Evolutionary conservation across 2,888 invertebrate genomes (phyloP).

Genomic region (Blastobasis adustella): DNA sequence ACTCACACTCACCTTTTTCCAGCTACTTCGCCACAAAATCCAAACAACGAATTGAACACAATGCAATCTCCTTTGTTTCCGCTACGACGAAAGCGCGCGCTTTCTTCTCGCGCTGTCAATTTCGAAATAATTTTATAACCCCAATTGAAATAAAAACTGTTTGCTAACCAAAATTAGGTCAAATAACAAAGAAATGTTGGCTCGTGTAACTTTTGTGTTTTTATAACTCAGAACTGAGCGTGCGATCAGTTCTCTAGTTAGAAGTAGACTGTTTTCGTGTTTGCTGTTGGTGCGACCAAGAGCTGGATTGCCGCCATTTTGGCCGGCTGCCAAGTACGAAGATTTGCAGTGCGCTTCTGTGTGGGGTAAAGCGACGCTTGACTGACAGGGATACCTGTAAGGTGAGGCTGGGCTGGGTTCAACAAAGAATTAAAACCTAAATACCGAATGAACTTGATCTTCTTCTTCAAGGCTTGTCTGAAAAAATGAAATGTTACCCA

Average conservation of each 20-base stretch:
- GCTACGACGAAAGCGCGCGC: constrained; percentile 7
- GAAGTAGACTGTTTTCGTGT: constrained; percentile 42
- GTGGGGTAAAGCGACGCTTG: neutral
- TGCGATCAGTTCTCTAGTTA: constrained; percentile 38
- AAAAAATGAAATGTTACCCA: no score
- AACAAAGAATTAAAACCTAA: no score
- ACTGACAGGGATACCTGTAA: neutral
- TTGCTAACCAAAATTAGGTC: constrained; percentile 4
- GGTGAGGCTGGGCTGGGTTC: no score
- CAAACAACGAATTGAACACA: neutral
- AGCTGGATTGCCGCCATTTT: constrained; percentile 60
- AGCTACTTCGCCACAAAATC: constrained; percentile 1
- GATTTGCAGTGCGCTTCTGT: constrained; percentile 12
- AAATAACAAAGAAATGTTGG: constrained; percentile 14
- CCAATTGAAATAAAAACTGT: constrained; percentile 11
- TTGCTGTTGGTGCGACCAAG: constrained; percentile 25
- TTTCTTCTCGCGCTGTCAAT: constrained; percentile 28
- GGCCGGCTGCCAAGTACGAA: constrained; percentile 75
- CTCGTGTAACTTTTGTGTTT: constrained; percentile 16
- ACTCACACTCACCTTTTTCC: constrained; percentile 6
- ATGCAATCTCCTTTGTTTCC: no score
- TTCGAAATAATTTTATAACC: constrained; percentile 17
- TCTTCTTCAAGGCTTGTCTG: no score
- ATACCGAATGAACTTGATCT: no score
- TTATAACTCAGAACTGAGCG: constrained; percentile 28